These are phyloP conservation scores for Autographa gamma DNA, from an alignment of 2,888 invertebrate species.

Conservation along the genomic window DNA sequence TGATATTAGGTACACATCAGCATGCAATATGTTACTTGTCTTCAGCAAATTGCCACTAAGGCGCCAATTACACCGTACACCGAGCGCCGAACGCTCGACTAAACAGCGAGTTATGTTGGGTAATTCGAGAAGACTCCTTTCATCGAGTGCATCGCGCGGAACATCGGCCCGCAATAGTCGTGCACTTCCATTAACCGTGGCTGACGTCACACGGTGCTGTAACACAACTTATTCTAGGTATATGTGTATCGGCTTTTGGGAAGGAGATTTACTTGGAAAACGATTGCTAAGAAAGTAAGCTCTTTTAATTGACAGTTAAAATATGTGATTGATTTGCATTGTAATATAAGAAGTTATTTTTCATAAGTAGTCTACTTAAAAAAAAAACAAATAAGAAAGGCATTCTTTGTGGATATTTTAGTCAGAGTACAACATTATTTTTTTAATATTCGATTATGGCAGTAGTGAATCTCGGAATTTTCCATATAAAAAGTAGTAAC, in stretches of 20 bases:
- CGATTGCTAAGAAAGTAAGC: too few relatives aligned
- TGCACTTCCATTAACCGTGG: constrained; percentile 70
- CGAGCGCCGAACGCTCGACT: constrained; percentile 64
- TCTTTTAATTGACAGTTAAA: too few relatives aligned
- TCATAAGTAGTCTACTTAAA: not conserved
- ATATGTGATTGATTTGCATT: too few relatives aligned
- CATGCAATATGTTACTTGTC: constrained; percentile 59
- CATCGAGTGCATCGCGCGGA: constrained; percentile 69
- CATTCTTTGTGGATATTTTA: too few relatives aligned
- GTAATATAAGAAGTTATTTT: too few relatives aligned
- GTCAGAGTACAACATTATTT: too few relatives aligned
- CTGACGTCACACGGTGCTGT: constrained; percentile 62
- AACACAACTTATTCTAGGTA: constrained; percentile 41
- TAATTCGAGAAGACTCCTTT: constrained; percentile 72
- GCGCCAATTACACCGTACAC: constrained; percentile 75
- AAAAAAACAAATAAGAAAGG: too few relatives aligned
- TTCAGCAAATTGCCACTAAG: constrained; percentile 71
- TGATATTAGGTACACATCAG: constrained; percentile 54
- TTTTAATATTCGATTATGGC: too few relatives aligned
- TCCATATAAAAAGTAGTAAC: not conserved
- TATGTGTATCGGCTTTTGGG: constrained; percentile 1
- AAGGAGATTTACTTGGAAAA: not conserved
- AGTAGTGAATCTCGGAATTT: not conserved
- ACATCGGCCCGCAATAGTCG: constrained; percentile 67
- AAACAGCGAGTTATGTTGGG: constrained; percentile 70